Evolutionary conservation across 1,140 invertebrate genomes (phyloP).

Genomic region (Anastatus disparis): DNA sequence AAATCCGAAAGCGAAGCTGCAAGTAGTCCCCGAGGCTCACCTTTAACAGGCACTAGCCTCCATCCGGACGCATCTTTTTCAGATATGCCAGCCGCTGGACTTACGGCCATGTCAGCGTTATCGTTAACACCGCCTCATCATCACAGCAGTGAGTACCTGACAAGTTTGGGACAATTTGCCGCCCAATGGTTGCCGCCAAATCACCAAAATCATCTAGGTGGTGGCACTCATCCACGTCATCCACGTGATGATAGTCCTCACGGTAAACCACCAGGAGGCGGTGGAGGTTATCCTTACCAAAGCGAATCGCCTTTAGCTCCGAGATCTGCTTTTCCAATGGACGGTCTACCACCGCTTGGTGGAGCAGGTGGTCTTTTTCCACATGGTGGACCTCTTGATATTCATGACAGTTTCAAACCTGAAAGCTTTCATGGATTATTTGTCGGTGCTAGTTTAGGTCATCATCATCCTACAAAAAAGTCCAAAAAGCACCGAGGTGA

Average conservation of each 20-base stretch:
- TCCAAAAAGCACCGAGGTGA: conserved; percentile 56
- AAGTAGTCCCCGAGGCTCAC: conserved; percentile 61
- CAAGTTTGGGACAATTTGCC: conserved; percentile 60
- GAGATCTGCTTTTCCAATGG: conserved; percentile 57
- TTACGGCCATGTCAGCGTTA: conserved; percentile 78
- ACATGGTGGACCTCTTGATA: conserved; percentile 53
- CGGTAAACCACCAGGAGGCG: conserved; percentile 26
- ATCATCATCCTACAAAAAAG: conserved; percentile 41
- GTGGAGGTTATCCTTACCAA: conserved; percentile 36
- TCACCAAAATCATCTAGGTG: conserved; percentile 51
- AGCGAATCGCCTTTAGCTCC: conserved; percentile 50
- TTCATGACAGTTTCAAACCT: conserved; percentile 62
- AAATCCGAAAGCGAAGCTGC: conserved; percentile 62
- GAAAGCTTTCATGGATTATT: conserved; percentile 60
- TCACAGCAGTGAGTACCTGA: conserved; percentile 63
- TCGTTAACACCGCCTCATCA: conserved; percentile 80
- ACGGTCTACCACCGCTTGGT: conserved; percentile 53
- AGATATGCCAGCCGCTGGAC: conserved; percentile 60
- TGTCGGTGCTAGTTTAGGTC: conserved; percentile 47
- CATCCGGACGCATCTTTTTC: conserved; percentile 58
- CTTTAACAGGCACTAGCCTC: conserved; percentile 53
- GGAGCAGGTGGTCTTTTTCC: conserved; percentile 54
- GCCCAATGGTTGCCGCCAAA: conserved; percentile 61
- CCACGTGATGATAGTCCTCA: conserved; percentile 57
- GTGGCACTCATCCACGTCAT: conserved; percentile 33